Evolutionary conservation across 2,113 vertebrate species (phyloP).

Genomic region (Noturus placidus): DNA sequence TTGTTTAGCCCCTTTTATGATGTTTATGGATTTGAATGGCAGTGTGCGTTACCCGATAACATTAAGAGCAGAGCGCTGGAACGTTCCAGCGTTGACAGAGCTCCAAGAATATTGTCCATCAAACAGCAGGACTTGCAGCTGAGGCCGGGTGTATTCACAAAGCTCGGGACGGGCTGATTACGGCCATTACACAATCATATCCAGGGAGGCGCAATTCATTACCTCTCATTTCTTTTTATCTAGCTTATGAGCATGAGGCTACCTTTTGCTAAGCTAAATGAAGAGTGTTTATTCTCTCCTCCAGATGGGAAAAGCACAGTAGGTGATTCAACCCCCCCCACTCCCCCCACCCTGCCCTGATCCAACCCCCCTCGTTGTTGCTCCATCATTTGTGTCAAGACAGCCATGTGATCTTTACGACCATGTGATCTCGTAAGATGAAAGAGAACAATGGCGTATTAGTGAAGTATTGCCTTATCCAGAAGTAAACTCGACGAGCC

Average conservation of each 20-base stretch:
- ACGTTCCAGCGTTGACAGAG: conserved; percentile 68
- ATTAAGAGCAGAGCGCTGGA: conserved; percentile 67
- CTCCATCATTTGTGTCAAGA: conserved; percentile 15
- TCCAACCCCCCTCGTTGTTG: too few relatives aligned
- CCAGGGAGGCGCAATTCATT: conserved; percentile 71
- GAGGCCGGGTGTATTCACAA: conserved; percentile 51
- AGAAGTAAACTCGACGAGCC: conserved; percentile 21
- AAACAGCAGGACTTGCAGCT: conserved; percentile 73
- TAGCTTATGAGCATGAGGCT: conserved; percentile 58
- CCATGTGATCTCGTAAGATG: conserved; percentile 37
- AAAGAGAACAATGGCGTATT: conserved; percentile 20
- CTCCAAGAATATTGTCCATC: conserved; percentile 78
- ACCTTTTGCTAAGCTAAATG: conserved; percentile 54
- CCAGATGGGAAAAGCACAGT: conserved; percentile 39
- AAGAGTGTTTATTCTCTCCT: conserved; percentile 43
- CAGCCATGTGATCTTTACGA: conserved; percentile 34
- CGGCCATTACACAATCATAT: conserved; percentile 75
- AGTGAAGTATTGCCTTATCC: conserved; percentile 42
- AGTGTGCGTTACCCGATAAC: conserved; percentile 82
- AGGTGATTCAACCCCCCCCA: background rate
- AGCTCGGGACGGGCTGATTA: conserved; percentile 69
- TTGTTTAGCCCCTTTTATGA: conserved; percentile 77
- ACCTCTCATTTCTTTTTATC: conserved; percentile 70
- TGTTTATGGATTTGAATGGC: conserved; percentile 74
- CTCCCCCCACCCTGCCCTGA: too few relatives aligned